These are phyloP conservation scores for Mionectes olivaceus DNA, from an alignment of 2,797 vertebrate species.

Conservation along the genomic window DNA sequence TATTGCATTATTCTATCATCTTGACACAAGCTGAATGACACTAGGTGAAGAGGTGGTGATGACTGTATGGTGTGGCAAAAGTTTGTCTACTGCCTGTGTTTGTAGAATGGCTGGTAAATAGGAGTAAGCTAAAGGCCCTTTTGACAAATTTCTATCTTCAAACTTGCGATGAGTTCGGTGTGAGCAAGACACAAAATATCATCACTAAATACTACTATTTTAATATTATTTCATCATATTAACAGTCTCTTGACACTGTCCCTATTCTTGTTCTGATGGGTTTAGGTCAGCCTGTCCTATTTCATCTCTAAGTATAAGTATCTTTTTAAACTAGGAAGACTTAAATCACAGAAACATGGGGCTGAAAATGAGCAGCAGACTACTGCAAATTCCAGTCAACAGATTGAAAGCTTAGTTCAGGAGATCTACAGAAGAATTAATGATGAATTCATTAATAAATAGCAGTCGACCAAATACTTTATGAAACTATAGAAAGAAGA, in stretches of 20 bases:
- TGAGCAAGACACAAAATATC: background rate
- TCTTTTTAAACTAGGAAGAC: background rate
- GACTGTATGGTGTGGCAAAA: background rate
- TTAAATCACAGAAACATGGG: background rate
- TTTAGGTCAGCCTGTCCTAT: background rate
- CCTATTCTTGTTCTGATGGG: background rate
- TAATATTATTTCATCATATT: background rate
- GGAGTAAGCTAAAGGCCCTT: background rate
- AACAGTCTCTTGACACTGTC: background rate
- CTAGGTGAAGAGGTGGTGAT: background rate
- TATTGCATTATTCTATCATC: background rate
- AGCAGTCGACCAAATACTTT: background rate
- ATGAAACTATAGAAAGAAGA: background rate
- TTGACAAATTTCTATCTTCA: background rate
- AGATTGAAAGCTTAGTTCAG: background rate
- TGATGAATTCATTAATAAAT: background rate
- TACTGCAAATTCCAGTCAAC: background rate
- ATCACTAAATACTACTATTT: background rate
- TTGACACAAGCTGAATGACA: background rate
- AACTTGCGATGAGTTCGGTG: background rate
- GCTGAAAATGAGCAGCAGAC: background rate
- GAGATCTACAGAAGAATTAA: background rate
- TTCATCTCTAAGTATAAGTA: background rate
- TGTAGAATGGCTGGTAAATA: background rate
- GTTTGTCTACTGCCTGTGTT: background rate